A percentile compares a stretch with the other conserved stretches of the same genome.
These are phyloP conservation scores for Darevskia mixta DNA, from an alignment of 2,797 vertebrate genomes.

Conservation along the genomic window DNA sequence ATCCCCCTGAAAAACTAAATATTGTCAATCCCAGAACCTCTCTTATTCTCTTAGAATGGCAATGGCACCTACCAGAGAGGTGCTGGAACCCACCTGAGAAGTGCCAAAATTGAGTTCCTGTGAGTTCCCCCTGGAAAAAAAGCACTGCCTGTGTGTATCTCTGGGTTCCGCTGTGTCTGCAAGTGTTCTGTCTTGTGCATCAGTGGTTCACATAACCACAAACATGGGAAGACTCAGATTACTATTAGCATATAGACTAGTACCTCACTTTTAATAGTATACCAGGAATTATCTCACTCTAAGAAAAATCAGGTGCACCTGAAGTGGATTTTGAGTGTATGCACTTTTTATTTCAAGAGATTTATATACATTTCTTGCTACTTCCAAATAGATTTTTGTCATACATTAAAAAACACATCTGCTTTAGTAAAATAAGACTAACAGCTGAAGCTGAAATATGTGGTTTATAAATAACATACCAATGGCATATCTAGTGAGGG, in stretches of 20 bases:
- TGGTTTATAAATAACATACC: not conserved
- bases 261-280: not conserved
- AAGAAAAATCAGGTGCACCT: not conserved
- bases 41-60: too few relatives aligned
- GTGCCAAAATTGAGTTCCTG: too few relatives aligned
- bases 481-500: not conserved
- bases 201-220: not conserved
- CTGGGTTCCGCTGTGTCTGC: too few relatives aligned
- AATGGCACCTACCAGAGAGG: too few relatives aligned
- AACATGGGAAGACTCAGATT: not conserved
- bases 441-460: not conserved
- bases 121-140: too few relatives aligned
- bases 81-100: too few relatives aligned
- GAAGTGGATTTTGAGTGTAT: not conserved
- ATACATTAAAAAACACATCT: not conserved
- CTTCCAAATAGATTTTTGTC: not conserved
- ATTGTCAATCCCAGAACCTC: too few relatives aligned
- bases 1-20: too few relatives aligned
- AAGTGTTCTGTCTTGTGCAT: not conserved
- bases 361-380: not conserved
- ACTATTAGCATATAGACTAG: not conserved
- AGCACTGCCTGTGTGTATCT: too few relatives aligned
- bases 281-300: not conserved
- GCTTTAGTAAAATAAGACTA: not conserved
- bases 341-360: not conserved